Percentiles rank a stretch among this genome's conserved stretches.
phyloP scores from a whole-genome alignment of 2,888 invertebrate genomes.

The Calliphora vomitoria region DNA sequence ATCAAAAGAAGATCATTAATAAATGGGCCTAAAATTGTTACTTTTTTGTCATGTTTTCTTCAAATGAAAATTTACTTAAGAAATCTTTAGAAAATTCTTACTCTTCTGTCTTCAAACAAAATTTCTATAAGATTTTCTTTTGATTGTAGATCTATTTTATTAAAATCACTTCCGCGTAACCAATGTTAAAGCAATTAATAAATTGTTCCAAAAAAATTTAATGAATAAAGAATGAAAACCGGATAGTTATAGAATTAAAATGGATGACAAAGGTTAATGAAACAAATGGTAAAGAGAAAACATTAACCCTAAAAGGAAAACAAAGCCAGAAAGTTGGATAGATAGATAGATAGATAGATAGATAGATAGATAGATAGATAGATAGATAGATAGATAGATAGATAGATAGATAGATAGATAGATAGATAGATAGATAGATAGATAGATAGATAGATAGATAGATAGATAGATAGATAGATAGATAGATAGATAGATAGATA shows the following conservation, averaged over 20 bases:
- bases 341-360: no score
- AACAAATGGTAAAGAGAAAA: not conserved
- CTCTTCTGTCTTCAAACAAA: not conserved
- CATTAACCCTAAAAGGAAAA: conserved; percentile 40
- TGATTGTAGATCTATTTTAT: not conserved
- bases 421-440: no score
- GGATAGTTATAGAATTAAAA: conserved; percentile 60
- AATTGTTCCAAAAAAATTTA: not conserved
- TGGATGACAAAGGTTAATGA: conserved; percentile 46
- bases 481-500: no score
- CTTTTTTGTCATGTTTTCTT: not conserved
- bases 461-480: no score
- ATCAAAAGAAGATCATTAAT: conserved; percentile 21
- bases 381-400: no score
- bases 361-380: no score
- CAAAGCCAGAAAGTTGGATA: no score
- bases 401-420: no score
- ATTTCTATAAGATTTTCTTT: not conserved
- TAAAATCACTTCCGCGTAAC: conserved; percentile 71
- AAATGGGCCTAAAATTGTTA: conserved; percentile 41
- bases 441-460: no score
- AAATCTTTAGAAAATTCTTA: not conserved
- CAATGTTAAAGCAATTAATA: conserved; percentile 57
- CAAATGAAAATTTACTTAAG: no score
- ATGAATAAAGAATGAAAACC: conserved; percentile 36